phyloP scores from a whole-genome alignment of 2,888 invertebrate genomes.

The Drosophila seclusa region DNA sequence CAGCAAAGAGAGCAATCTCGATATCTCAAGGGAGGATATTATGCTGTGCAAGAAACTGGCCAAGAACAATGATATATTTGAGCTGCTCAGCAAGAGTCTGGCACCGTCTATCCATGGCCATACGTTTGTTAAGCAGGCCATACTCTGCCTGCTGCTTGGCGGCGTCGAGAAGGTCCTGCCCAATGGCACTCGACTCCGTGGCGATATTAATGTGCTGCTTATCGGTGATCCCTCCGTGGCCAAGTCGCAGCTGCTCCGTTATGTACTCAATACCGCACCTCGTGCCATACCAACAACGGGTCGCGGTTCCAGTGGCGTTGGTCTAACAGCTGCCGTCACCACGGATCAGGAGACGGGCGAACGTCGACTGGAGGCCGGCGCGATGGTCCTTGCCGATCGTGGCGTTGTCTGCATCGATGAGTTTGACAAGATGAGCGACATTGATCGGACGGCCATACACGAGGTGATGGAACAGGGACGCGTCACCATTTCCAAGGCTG shows the following conservation, averaged over 20 bases:
- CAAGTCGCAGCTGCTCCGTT: constrained; percentile 97
- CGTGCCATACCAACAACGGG: constrained; percentile 99
- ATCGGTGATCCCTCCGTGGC: constrained; percentile 99
- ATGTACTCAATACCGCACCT: constrained; percentile 97
- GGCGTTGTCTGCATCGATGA: constrained; percentile 98
- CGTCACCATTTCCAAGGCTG: constrained; percentile 99
- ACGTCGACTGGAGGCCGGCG: constrained; percentile 96
- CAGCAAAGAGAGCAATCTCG: constrained; percentile 93
- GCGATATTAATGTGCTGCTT: constrained; percentile 94
- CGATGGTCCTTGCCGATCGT: constrained; percentile 99
- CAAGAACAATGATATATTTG: constrained; percentile 92
- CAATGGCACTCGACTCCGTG: constrained; percentile 96
- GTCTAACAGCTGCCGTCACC: constrained; percentile 99
- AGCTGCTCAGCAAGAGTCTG: constrained; percentile 94
- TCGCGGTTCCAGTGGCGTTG: constrained; percentile 98
- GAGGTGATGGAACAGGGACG: constrained; percentile 99
- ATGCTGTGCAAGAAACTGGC: constrained; percentile 93
- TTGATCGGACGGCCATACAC: constrained; percentile 99
- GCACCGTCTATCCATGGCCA: constrained; percentile 99
- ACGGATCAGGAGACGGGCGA: constrained; percentile 97
- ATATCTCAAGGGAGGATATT: constrained; percentile 94
- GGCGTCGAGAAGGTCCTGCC: constrained; percentile 97
- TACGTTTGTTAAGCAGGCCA: constrained; percentile 97
- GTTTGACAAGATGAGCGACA: constrained; percentile 99
- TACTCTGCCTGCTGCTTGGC: constrained; percentile 96